Evolutionary conservation across 2,113 vertebrate genomes (phyloP).

Genomic region (Nibea albiflora): DNA sequence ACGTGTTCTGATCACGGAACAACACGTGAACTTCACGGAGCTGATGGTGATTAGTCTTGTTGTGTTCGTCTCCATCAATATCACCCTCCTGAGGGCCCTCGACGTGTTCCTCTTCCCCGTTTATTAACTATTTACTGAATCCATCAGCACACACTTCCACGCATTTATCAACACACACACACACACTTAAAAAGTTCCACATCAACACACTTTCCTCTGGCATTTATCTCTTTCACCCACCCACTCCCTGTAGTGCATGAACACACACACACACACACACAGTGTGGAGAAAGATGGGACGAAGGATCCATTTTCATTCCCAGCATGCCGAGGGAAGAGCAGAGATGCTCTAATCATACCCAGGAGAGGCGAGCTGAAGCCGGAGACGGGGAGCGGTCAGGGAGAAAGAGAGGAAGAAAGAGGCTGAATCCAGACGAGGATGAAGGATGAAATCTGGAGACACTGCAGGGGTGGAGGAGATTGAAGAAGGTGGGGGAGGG

Average conservation of each 20-base stretch:
- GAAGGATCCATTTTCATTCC: conserved; percentile 57
- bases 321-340: conserved; percentile 27
- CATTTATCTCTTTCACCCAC: conserved; percentile 41
- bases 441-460: background rate
- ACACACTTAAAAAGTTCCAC: conserved; percentile 8
- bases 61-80: conserved; percentile 28
- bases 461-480: background rate
- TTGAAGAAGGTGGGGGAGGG: background rate
- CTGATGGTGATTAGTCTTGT: background rate
- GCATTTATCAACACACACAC: conserved; percentile 33
- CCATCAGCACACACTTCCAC: conserved; percentile 40
- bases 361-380: conserved; percentile 1
- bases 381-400: conserved; percentile 21
- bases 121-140: conserved; percentile 66
- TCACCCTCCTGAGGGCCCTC: conserved; percentile 6
- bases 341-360: conserved; percentile 44
- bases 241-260: conserved; percentile 2
- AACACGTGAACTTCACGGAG: background rate
- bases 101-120: conserved; percentile 5
- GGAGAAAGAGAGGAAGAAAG: background rate
- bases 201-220: conserved; percentile 24
- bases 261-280: background rate
- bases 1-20: background rate
- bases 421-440: conserved; percentile 11
- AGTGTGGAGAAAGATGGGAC: background rate